Conservation (phyloP, 2,113 vertebrate species). For the Oxyruncus cristatus region DNA sequence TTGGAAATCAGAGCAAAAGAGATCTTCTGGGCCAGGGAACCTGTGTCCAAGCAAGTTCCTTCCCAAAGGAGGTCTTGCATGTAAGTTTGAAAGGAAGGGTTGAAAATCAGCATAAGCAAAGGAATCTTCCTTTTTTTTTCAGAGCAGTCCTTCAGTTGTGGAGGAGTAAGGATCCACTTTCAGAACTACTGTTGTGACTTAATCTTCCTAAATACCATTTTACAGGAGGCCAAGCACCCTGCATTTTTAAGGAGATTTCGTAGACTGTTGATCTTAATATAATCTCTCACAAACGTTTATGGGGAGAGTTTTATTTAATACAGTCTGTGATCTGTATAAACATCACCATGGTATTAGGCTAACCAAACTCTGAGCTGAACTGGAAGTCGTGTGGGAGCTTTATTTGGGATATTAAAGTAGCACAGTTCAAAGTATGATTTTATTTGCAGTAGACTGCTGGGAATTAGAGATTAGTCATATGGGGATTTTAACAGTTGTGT, state of each 20-base stretch:
- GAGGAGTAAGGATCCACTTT: neutral
- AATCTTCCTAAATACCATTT: neutral
- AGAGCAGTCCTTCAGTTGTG: neutral
- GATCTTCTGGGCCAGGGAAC: neutral
- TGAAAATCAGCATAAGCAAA: neutral
- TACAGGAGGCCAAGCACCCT: neutral
- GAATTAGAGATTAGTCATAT: conserved; percentile 69
- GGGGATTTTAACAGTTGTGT: conserved; percentile 62
- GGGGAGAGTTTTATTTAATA: neutral
- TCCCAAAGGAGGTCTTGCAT: neutral
- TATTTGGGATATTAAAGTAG: conserved; percentile 51
- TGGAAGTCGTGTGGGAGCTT: conserved; percentile 20
- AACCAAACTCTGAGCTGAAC: conserved; percentile 3
- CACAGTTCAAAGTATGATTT: conserved; percentile 59
- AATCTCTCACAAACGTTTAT: neutral
- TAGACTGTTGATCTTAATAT: neutral
- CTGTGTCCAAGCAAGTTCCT: neutral
- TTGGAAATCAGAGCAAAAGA: neutral
- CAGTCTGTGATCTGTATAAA: neutral
- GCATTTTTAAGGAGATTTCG: neutral
- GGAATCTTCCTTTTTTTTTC: neutral
- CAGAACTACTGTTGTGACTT: neutral
- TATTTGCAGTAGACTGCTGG: conserved; percentile 61
- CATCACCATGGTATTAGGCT: neutral
- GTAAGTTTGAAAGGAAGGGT: neutral